Percentiles rank a stretch among this genome's conserved stretches.
Evolutionary conservation across 2,888 invertebrate genomes (phyloP).

Genomic region (Hydrotaea diabolus): DNA sequence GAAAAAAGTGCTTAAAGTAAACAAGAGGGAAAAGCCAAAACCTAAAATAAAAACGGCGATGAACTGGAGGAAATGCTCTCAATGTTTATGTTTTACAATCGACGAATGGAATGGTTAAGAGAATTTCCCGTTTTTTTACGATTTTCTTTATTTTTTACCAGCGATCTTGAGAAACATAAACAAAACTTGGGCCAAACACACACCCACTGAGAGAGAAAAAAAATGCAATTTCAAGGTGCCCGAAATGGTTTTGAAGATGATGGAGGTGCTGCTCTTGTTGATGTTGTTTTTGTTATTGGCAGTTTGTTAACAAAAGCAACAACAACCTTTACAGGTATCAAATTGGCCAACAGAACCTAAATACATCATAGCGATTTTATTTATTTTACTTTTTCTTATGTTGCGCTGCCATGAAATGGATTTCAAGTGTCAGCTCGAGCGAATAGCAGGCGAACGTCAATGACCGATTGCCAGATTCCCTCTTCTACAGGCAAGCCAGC

Average conservation of each 20-base stretch:
- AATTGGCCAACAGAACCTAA: not conserved
- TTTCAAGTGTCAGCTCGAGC: not conserved
- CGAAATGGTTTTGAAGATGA: not conserved
- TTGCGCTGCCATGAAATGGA: not conserved
- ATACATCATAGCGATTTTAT: no score
- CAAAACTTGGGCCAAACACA: not conserved
- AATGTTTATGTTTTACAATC: slow-evolving; percentile 11
- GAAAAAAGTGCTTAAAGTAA: not conserved
- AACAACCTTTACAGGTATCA: not conserved
- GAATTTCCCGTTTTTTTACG: not conserved
- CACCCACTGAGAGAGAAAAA: not conserved
- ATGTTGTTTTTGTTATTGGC: not conserved
- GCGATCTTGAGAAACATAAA: not conserved
- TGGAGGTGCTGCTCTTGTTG: not conserved
- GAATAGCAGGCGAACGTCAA: not conserved
- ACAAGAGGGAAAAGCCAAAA: not conserved
- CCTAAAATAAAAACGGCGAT: not conserved
- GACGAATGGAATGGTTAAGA: not conserved
- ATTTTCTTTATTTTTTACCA: not conserved
- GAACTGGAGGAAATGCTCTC: not conserved
- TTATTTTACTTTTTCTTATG: not conserved
- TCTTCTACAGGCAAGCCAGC: no score
- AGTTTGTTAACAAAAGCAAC: not conserved
- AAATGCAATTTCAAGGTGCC: not conserved
- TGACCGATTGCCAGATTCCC: not conserved